Conservation (phyloP, 2,888 invertebrate genomes). For the Andrena trimmerana region DNA sequence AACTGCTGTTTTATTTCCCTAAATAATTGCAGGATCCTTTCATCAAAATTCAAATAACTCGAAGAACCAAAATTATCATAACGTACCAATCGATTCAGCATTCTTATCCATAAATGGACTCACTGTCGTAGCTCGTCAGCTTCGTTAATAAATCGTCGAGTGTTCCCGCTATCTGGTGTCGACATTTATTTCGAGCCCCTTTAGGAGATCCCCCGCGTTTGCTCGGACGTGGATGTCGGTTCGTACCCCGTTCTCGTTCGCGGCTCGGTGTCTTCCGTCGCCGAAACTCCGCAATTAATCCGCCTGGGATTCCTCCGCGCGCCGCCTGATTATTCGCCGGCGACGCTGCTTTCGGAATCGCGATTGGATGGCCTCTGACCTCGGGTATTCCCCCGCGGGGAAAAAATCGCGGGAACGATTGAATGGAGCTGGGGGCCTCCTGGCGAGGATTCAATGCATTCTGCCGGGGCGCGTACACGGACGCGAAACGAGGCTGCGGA, state of each 20-base stretch:
- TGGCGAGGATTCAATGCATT: slow-evolving; percentile 45
- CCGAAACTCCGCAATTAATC: slow-evolving; percentile 51
- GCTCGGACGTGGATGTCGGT: slow-evolving; percentile 2
- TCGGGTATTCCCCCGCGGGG: slow-evolving; percentile 52
- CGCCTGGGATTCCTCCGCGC: slow-evolving; percentile 51
- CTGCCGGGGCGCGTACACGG: slow-evolving; percentile 19
- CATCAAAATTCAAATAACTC: no score
- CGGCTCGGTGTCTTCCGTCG: slow-evolving; percentile 21
- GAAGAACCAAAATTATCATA: no score
- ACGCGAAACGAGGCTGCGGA: slow-evolving; percentile 55
- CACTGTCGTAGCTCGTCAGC: not conserved
- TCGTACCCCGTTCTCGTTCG: not conserved
- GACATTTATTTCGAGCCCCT: not conserved
- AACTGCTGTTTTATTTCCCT: no score
- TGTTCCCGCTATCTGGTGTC: not conserved
- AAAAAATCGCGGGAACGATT: slow-evolving; percentile 58
- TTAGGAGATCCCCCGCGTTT: not conserved
- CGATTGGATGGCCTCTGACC: slow-evolving; percentile 65
- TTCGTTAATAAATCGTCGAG: not conserved
- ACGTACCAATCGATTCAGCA: not conserved
- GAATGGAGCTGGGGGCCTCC: slow-evolving; percentile 28
- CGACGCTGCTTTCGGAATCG: slow-evolving; percentile 53
- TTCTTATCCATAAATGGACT: not conserved
- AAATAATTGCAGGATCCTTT: no score
- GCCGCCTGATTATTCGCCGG: slow-evolving; percentile 43